Conservation (phyloP, 2,113 vertebrate species). For the Apistogramma diplotaenia region DNA sequence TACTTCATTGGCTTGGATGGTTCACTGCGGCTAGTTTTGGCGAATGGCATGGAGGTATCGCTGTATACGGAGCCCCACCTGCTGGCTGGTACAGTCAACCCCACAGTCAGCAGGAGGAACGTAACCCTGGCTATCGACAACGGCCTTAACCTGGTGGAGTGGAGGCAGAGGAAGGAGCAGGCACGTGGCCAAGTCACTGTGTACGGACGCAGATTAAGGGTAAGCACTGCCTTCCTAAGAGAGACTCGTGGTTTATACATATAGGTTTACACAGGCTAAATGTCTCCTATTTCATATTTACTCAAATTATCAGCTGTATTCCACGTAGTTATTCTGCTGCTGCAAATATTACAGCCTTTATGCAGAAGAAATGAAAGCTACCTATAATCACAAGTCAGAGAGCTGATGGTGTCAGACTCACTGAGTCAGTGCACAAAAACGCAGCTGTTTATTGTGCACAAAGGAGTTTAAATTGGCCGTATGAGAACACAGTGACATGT, state of each 20-base stretch:
- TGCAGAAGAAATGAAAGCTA: not conserved
- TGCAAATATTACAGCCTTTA: not conserved
- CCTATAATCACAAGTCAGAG: not conserved
- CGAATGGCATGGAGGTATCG: conserved; percentile 96
- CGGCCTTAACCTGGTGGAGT: conserved; percentile 95
- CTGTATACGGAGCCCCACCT: conserved; percentile 96
- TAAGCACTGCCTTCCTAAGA: conserved; percentile 68
- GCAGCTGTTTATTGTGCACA: not conserved
- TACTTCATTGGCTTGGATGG: conserved; percentile 95
- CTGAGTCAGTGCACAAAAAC: not conserved
- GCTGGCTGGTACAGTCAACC: conserved; percentile 93
- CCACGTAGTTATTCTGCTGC: not conserved
- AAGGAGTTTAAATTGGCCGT: not conserved
- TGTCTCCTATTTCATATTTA: not conserved
- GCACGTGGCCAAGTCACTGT: conserved; percentile 93
- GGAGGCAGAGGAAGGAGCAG: conserved; percentile 97
- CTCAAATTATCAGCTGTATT: not conserved
- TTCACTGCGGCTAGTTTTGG: conserved; percentile 89
- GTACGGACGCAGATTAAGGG: conserved; percentile 93
- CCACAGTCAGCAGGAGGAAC: conserved; percentile 94
- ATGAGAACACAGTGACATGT: not conserved
- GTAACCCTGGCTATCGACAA: conserved; percentile 96
- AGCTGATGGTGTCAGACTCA: not conserved
- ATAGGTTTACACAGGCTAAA: not conserved
- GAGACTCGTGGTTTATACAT: not conserved